These are phyloP conservation scores for Mus spretus DNA, from an alignment of 2,797 vertebrate genomes.

Conservation along the genomic window DNA sequence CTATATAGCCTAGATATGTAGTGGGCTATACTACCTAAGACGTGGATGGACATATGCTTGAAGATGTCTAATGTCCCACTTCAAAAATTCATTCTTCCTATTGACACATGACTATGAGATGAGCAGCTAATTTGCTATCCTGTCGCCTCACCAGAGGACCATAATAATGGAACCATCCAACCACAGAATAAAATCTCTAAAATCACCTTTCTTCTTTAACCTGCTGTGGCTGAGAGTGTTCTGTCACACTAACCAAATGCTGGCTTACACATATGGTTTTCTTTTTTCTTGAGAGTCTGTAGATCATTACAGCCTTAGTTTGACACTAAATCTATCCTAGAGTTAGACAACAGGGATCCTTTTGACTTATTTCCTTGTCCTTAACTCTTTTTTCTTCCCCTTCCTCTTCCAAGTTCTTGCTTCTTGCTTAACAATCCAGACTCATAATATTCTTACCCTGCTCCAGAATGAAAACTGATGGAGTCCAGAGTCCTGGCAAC, in stretches of 20 bases:
- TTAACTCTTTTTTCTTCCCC: neutral
- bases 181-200: neutral
- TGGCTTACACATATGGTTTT: neutral
- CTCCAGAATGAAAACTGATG: neutral
- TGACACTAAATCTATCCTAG: neutral
- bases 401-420: neutral
- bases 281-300: neutral
- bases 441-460: neutral
- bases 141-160: neutral
- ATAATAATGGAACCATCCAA: neutral
- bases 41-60: neutral
- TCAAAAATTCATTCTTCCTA: neutral
- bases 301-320: neutral
- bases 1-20: neutral
- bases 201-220: neutral
- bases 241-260: neutral
- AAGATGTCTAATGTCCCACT: neutral
- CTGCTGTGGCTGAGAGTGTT: neutral
- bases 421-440: neutral
- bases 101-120: neutral
- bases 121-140: neutral
- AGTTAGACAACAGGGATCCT: neutral
- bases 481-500: neutral
- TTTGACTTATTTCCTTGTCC: neutral
- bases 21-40: neutral